A percentile compares a stretch with the other conserved stretches of the same genome.
These are phyloP conservation scores for Cassiopea xamachana DNA, from an alignment of 30 jellyfish, hydroid and myxozoan genomes.

Conservation along the genomic window DNA sequence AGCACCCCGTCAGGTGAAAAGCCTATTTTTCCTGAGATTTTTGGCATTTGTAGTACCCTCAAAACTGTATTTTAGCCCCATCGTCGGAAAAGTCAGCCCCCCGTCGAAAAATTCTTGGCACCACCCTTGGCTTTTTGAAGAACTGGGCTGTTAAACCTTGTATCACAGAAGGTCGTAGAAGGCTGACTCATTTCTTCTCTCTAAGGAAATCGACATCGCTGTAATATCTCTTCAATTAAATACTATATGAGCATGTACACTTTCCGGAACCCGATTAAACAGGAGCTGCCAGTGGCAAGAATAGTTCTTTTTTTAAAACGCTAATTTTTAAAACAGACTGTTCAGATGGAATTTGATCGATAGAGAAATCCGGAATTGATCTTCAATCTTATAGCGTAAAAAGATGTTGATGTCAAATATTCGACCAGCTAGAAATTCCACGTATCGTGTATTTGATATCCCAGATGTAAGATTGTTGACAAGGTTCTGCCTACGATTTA, in stretches of 20 bases:
- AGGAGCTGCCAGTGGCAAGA: background rate
- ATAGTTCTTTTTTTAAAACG: background rate
- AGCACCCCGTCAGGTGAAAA: too few relatives aligned
- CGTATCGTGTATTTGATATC: constrained; percentile 42
- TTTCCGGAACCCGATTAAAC: background rate
- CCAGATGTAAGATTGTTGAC: constrained; percentile 19
- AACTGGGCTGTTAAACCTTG: background rate
- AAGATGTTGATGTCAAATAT: constrained; percentile 39
- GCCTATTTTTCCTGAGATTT: too few relatives aligned
- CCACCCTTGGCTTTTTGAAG: background rate
- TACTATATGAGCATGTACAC: background rate
- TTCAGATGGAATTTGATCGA: background rate
- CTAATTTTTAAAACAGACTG: background rate
- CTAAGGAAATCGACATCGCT: background rate
- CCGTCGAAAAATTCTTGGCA: background rate
- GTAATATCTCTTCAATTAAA: background rate
- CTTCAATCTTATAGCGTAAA: background rate
- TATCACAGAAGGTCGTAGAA: background rate
- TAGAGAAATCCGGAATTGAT: background rate
- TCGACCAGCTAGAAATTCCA: constrained; percentile 53
- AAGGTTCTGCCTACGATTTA: background rate
- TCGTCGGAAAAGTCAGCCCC: too few relatives aligned
- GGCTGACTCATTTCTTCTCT: background rate
- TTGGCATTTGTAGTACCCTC: too few relatives aligned
- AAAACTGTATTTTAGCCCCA: too few relatives aligned